Evolutionary conservation across 92 coral and sea anemone species (phyloP).

Genomic region (Metridium senile): DNA sequence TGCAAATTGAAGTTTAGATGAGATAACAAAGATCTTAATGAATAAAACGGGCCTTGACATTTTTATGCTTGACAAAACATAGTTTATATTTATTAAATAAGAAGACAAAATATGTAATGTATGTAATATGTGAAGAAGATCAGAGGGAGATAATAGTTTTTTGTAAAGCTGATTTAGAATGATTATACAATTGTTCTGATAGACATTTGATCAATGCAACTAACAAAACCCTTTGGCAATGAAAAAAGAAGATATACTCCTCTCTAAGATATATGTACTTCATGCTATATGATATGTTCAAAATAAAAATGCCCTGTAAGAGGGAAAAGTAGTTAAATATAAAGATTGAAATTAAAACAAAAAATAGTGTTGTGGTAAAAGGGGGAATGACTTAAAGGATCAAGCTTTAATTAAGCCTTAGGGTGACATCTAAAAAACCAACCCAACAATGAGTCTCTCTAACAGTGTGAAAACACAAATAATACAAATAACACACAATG

Average conservation of each 20-base stretch:
- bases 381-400: background rate
- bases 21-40: background rate
- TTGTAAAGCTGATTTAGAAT: conserved; percentile 3
- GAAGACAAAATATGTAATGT: background rate
- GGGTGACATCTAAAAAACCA: conserved; percentile 2
- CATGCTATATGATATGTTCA: background rate
- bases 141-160: background rate
- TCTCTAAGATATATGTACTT: background rate
- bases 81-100: background rate
- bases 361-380: background rate
- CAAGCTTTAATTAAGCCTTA: background rate
- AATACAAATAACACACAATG: background rate
- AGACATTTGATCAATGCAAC: background rate
- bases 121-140: conserved; percentile 6
- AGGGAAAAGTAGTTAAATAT: background rate
- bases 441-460: background rate
- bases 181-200: background rate
- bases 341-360: background rate
- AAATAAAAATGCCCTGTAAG: background rate
- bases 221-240: conserved; percentile 1
- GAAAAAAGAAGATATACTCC: background rate
- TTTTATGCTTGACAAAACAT: background rate
- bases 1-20: conserved; percentile 1
- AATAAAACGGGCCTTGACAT: background rate
- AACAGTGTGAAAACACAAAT: background rate